phyloP scores from a whole-genome alignment of 2,888 invertebrate species.

The Acanthopleura granulata region DNA sequence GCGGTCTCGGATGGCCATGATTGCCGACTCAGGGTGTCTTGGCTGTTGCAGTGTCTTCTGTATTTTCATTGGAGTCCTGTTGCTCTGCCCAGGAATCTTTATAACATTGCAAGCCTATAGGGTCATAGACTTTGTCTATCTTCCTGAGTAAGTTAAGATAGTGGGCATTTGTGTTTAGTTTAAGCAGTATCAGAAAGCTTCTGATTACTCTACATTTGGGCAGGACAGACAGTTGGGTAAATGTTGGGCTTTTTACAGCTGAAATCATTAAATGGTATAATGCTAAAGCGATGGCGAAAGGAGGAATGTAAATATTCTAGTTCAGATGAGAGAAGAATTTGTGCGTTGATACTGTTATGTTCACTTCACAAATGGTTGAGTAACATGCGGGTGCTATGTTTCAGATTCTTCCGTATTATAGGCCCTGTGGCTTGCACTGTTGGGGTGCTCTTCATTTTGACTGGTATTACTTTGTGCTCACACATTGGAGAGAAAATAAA shows the following conservation, averaged over 20 bases:
- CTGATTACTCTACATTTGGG: too few relatives aligned
- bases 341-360: too few relatives aligned
- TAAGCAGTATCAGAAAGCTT: too few relatives aligned
- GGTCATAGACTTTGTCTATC: background rate
- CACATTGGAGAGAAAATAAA: slow-evolving; percentile 18
- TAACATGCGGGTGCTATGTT: background rate
- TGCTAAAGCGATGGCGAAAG: too few relatives aligned
- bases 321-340: too few relatives aligned
- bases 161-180: too few relatives aligned
- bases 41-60: slow-evolving; percentile 18
- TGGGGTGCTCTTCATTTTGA: slow-evolving; percentile 15
- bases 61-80: slow-evolving; percentile 9
- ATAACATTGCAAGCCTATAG: slow-evolving; percentile 14
- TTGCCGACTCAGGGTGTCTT: slow-evolving; percentile 15
- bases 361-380: too few relatives aligned
- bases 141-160: slow-evolving; percentile 16
- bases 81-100: slow-evolving; percentile 16
- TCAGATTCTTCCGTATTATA: slow-evolving; percentile 17
- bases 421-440: slow-evolving; percentile 13
- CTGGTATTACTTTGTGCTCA: slow-evolving; percentile 14
- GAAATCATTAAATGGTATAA: too few relatives aligned
- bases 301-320: too few relatives aligned
- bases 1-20: slow-evolving; percentile 14
- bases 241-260: too few relatives aligned
- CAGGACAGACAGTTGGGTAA: too few relatives aligned